Conservation (phyloP, 2,113 vertebrate genomes). For the Prochilodus magdalenae region DNA sequence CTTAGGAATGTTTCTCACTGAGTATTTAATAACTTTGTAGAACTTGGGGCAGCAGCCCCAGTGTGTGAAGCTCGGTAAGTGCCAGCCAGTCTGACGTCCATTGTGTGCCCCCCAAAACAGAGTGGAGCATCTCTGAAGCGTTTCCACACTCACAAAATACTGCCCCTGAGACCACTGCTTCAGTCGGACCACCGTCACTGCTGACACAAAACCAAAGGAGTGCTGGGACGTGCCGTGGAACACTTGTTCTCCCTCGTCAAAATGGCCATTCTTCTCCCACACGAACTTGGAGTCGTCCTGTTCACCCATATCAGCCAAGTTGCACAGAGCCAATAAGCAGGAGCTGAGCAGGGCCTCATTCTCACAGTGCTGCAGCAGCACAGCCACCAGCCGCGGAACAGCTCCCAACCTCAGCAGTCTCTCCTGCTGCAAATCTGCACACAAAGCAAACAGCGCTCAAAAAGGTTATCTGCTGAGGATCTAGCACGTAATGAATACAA, state of each 20-base stretch:
- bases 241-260: conserved; percentile 62
- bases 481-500: background rate
- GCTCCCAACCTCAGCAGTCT: conserved; percentile 78
- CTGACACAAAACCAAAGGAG: conserved; percentile 64
- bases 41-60: conserved; percentile 59
- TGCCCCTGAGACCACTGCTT: conserved; percentile 68
- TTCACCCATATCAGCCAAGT: conserved; percentile 82
- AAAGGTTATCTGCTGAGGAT: background rate
- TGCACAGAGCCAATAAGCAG: conserved; percentile 83
- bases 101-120: conserved; percentile 68
- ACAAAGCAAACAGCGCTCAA: conserved; percentile 6
- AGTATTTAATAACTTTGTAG: conserved; percentile 65
- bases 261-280: conserved; percentile 65
- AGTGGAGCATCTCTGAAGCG: conserved; percentile 70
- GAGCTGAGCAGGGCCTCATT: conserved; percentile 77
- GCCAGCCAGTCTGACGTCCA: conserved; percentile 37
- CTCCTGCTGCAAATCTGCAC: conserved; percentile 81
- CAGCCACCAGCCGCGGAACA: conserved; percentile 76
- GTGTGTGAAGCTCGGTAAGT: conserved; percentile 53
- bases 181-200: conserved; percentile 67
- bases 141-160: conserved; percentile 70
- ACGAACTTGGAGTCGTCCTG: conserved; percentile 67
- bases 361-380: conserved; percentile 77
- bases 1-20: conserved; percentile 57
- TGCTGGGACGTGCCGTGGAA: conserved; percentile 67